Evolutionary conservation across 2,113 vertebrate species (phyloP), one percentile per base, ranked within the genome.

Genomic region (Lathamus discolor): DNA sequence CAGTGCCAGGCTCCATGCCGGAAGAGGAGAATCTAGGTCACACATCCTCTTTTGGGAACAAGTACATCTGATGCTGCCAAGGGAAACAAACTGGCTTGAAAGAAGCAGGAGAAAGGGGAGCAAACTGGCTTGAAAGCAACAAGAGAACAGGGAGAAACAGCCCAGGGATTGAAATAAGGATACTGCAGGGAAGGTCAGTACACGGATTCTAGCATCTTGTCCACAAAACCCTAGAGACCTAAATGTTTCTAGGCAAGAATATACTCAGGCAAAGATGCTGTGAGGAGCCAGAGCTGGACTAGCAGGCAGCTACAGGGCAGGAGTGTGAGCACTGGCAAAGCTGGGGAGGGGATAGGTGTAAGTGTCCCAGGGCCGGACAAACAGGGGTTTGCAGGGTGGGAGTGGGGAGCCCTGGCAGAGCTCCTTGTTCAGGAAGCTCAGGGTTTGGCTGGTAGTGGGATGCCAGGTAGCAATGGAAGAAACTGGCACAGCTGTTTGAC

Each of bases 1-100:
- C 90, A 90, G 75, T 4, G 0, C 39, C 57, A 24, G 52, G 41
- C 52, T 49, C 31, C 1, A 0, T 0, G 31, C 64, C 1, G 2
- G 13, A 62, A 77, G 83, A 83, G 74, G 64, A 5, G 83, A 96
- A 97, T 95, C 83, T 95, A 61, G 95, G 95, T 97, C 96, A 93
- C 76, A 81, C 76, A 86, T 70, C 44, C 79, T 59, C 63, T 80
- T 35, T 33, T 55, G 55, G 69, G 63, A 94, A 75, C 68, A 46
- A 88, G 91, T 8, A 88, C 61, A 12, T 51, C 61, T 51, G 55
- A 78, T 29, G 83, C 88, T 96, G 92, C 96, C 96, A 97, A 95
- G 73, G 86, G 83, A 97, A 96, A 96, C 79, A 92, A 87, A 88
- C 41, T 51, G 49, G 46, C 19, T 23, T 72, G 84, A 72, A 95